phyloP scores from a whole-genome alignment of 2,113 vertebrate genomes.

The Solea senegalensis region DNA sequence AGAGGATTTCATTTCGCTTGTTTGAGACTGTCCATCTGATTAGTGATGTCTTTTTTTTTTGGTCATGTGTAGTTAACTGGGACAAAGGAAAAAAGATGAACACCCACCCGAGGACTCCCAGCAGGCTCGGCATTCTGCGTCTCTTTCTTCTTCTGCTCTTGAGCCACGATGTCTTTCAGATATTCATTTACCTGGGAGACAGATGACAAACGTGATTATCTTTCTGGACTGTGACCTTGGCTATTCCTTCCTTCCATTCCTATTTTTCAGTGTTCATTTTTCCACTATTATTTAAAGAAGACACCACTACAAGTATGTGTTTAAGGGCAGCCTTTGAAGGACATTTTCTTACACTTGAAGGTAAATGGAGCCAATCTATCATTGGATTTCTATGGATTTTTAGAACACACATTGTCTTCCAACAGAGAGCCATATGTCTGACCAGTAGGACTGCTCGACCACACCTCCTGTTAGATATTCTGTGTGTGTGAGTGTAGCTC shows the following conservation, averaged over 20 bases:
- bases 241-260: not conserved
- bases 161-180: constrained; percentile 90
- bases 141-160: constrained; percentile 90
- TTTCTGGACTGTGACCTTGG: not conserved
- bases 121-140: constrained; percentile 83
- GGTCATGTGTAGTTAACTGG: not conserved
- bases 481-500: constrained; percentile 34
- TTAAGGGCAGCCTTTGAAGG: not conserved
- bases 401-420: constrained; percentile 18
- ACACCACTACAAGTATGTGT: not conserved
- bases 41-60: constrained; percentile 13
- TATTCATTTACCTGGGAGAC: constrained; percentile 90
- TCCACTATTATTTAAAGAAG: not conserved
- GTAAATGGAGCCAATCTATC: not conserved
- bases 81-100: constrained; percentile 6
- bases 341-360: not conserved
- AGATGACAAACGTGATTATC: constrained; percentile 11
- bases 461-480: constrained; percentile 32
- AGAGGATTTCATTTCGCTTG: constrained; percentile 35
- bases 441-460: constrained; percentile 33
- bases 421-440: constrained; percentile 53
- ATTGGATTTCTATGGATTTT: constrained; percentile 3
- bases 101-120: constrained; percentile 89
- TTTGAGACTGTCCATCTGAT: constrained; percentile 23
- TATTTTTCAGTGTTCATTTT: too few species aligned